Percentiles rank a stretch among this genome's conserved stretches.
Conservation (phyloP, 1,140 invertebrate species). For the Drosophila lini region DNA sequence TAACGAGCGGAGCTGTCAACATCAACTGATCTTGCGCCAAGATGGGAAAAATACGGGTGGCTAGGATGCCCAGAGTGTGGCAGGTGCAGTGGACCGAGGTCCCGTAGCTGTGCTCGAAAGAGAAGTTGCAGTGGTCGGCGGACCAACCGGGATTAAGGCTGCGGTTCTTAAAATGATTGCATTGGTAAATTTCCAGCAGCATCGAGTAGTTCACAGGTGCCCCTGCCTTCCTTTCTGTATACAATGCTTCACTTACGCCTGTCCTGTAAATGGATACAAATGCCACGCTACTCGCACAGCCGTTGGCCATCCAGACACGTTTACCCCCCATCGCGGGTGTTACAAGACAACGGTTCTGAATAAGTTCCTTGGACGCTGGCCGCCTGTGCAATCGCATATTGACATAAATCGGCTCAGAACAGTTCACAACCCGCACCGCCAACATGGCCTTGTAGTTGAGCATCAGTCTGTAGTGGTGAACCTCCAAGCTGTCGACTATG, state of each 20-base stretch:
- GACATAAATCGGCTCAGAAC: constrained; percentile 10
- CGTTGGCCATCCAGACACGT: constrained; percentile 36
- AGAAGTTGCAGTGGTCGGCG: constrained; percentile 10
- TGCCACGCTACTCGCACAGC: neutral
- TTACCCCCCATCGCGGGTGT: constrained; percentile 17
- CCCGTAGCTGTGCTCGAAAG: constrained; percentile 3
- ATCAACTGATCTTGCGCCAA: neutral
- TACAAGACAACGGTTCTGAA: neutral
- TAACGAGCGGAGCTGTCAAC: neutral
- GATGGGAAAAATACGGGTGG: constrained; percentile 38
- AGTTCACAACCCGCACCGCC: constrained; percentile 22
- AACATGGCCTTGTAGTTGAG: constrained; percentile 11
- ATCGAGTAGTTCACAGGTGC: constrained; percentile 23
- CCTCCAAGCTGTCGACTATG: neutral
- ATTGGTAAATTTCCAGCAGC: constrained; percentile 30
- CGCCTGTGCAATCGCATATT: constrained; percentile 13
- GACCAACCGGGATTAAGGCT: constrained; percentile 32
- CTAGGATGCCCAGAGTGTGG: constrained; percentile 11
- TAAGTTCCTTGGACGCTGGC: neutral
- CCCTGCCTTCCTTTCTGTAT: fast-evolving
- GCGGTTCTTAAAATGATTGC: constrained; percentile 23
- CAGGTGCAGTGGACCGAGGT: constrained; percentile 24
- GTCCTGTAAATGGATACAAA: constrained; percentile 16
- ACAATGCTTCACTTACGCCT: fast-evolving
- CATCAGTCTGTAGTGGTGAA: constrained; percentile 22